Percentiles rank a stretch among this genome's conserved stretches.
These are phyloP conservation scores for Lophura nycthemera DNA, from an alignment of 2,113 vertebrate genomes.

Conservation along the genomic window DNA sequence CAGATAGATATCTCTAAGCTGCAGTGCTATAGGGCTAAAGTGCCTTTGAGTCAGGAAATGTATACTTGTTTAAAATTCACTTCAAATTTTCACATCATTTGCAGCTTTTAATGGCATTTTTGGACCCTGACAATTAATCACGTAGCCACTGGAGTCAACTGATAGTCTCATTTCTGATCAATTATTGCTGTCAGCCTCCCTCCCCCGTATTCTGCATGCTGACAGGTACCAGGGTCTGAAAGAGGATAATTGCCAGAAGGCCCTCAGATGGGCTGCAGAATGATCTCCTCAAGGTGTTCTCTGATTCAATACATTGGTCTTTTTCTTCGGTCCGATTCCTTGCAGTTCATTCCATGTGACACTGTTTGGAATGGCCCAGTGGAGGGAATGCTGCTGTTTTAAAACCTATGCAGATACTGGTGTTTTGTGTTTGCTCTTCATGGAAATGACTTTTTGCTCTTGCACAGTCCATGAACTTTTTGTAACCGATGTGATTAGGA, in stretches of 20 bases:
- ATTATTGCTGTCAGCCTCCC: slow-evolving; percentile 26
- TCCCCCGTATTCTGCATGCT: neutral
- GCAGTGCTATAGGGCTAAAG: slow-evolving; percentile 49
- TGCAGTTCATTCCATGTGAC: neutral
- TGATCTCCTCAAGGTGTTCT: neutral
- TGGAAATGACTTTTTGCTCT: neutral
- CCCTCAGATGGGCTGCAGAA: neutral
- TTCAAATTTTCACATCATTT: slow-evolving; percentile 73
- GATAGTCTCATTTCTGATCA: slow-evolving; percentile 51
- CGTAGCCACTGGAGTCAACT: neutral
- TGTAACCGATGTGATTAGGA: neutral
- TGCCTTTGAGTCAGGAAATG: slow-evolving; percentile 64
- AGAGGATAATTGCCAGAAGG: neutral
- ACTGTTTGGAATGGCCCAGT: neutral
- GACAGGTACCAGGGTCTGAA: neutral
- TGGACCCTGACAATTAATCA: slow-evolving; percentile 51
- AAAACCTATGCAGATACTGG: neutral
- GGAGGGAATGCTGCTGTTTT: neutral
- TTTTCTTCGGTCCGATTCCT: neutral
- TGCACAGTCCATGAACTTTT: neutral
- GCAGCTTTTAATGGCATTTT: slow-evolving; percentile 66
- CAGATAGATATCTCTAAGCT: slow-evolving; percentile 61
- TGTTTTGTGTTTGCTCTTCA: neutral
- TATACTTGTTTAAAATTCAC: slow-evolving; percentile 70
- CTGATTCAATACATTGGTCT: neutral